Evolutionary conservation across 2,113 vertebrate species (phyloP), one percentile per base, ranked within the genome.

Genomic region (Rhynchopsitta pachyrhyncha): DNA sequence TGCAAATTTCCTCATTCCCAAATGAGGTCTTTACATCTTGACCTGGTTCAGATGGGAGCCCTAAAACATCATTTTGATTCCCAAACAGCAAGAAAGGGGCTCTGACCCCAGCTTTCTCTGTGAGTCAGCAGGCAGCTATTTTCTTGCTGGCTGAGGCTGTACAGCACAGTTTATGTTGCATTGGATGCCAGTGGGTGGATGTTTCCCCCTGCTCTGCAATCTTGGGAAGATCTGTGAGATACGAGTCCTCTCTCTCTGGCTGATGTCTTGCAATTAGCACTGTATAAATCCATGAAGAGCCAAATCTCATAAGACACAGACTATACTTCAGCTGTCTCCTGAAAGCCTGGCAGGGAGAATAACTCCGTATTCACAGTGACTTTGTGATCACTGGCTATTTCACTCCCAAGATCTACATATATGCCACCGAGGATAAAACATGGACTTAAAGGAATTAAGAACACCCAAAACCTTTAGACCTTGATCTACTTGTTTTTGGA

Each of bases 261-360:
- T 97, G 95, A 94, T 97, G 78, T 88, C 90, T 86, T 35, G 12
- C 86, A 95, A 96, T 97, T 88, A 96, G 93, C 25, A 41, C 95
- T 80, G 92, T 95, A 94, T 97, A 97, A 82, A 94, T 89, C 88
- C 90, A 95, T 0, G 1, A 93, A 76, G 86, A 97, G 95, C 87
- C 95, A 97, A 96, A 95, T 80, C 83, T 96, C 52, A 0, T 96
- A 77, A 97, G 94, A 92, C 83, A 97, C 94, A 95, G 95, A 93
- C 94, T 66, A 47, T 47, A 66, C 84, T 94, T 95, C 94, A 93
- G 94, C 94, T 97, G 94, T 18, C 46, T 94, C 86, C 7, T 4
- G n/a, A 42, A 87, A 86, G 83, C 74, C 89, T 97, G 96, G 90
- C 96, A 60, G 82, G 81, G 81, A 94, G 6, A 39, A 10, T 8